Percentiles rank a stretch among this genome's conserved stretches.
Conservation (phyloP, 2,888 invertebrate species). For the Polydrusus pterygomalis region DNA sequence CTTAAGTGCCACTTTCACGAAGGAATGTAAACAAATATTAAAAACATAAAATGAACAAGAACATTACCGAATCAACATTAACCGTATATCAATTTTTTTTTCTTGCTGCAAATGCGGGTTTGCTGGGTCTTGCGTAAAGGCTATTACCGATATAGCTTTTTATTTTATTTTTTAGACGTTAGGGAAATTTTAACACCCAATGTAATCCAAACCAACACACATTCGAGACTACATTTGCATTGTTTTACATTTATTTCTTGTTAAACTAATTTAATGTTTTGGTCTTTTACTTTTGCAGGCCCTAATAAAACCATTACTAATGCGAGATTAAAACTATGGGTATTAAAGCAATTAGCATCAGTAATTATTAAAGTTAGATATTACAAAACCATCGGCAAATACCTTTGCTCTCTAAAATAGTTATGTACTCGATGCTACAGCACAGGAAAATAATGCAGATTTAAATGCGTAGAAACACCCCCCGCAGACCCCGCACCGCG, state of each 20-base stretch:
- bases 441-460: too few relatives aligned
- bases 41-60: too few relatives aligned
- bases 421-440: too few relatives aligned
- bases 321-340: background rate
- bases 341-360: background rate
- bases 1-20: too few relatives aligned
- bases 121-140: slow-evolving; percentile 2
- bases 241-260: slow-evolving; percentile 52
- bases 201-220: slow-evolving; percentile 45
- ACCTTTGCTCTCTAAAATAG: too few relatives aligned
- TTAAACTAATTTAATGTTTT: slow-evolving; percentile 51
- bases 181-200: slow-evolving; percentile 52
- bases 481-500: too few relatives aligned
- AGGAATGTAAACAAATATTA: too few relatives aligned
- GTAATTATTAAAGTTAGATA: too few relatives aligned
- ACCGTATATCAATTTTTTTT: slow-evolving; percentile 33
- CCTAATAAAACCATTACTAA: slow-evolving; percentile 24
- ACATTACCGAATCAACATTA: slow-evolving; percentile 33
- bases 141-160: slow-evolving; percentile 2
- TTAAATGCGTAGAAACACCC: too few relatives aligned
- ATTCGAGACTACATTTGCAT: slow-evolving; percentile 51
- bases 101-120: slow-evolving; percentile 12
- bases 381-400: too few relatives aligned
- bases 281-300: slow-evolving; percentile 26
- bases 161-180: slow-evolving; percentile 44